These are phyloP conservation scores for Mesoclemmys tuberculata DNA, from an alignment of 2,113 vertebrate species.

Conservation along the genomic window DNA sequence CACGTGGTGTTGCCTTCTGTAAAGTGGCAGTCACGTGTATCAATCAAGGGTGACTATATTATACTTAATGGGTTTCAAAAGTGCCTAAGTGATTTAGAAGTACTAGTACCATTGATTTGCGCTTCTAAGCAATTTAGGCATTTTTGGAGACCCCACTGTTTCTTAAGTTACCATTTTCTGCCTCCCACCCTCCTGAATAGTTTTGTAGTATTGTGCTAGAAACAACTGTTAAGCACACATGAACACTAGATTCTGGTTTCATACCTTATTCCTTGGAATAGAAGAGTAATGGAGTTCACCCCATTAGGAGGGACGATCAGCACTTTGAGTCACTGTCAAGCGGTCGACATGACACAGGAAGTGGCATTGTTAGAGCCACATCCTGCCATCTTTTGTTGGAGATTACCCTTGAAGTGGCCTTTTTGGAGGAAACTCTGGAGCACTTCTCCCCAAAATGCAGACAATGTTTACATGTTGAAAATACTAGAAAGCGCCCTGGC, in stretches of 20 bases:
- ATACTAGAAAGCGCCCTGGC: not conserved
- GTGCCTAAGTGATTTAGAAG: not conserved
- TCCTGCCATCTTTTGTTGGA: not conserved
- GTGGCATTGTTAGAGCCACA: not conserved
- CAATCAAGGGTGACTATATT: not conserved
- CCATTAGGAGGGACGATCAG: not conserved
- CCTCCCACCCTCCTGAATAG: fast-evolving
- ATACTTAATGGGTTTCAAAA: not conserved
- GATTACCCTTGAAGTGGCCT: not conserved
- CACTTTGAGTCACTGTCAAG: not conserved
- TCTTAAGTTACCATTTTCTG: not conserved
- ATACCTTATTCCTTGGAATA: not conserved
- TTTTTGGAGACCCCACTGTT: not conserved
- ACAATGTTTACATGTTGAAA: not conserved
- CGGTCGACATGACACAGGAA: fast-evolving
- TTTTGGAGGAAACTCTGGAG: not conserved
- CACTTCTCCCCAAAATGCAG: not conserved
- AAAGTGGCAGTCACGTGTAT: not conserved
- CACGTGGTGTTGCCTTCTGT: not conserved
- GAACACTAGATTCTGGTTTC: not conserved
- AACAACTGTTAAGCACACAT: not conserved
- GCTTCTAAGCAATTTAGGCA: not conserved
- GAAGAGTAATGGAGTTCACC: not conserved
- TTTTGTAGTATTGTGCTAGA: not conserved
- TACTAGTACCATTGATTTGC: not conserved